Percentiles rank a stretch among this genome's conserved stretches.
These are phyloP conservation scores for Agriotes lineatus DNA, from an alignment of 2,888 invertebrate species.

Conservation along the genomic window DNA sequence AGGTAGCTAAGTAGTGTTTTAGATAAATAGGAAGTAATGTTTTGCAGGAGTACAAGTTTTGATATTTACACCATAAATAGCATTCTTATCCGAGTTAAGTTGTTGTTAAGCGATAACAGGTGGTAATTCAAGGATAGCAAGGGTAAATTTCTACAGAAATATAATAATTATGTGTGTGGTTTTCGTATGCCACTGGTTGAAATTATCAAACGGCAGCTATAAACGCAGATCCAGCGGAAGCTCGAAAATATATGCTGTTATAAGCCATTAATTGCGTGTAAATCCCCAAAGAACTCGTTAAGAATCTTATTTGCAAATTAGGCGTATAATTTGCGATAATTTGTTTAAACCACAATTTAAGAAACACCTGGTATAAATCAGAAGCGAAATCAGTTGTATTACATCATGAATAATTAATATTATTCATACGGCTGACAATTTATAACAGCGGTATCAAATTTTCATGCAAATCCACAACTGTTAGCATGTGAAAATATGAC, in stretches of 20 bases:
- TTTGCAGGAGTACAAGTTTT: no score
- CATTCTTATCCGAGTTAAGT: no score
- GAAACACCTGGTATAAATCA: conserved; percentile 16
- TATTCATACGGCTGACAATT: conserved; percentile 13
- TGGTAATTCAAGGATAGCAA: no score
- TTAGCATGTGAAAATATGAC: conserved; percentile 27
- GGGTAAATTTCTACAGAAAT: no score
- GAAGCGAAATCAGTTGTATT: conserved; percentile 16
- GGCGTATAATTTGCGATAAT: conserved; percentile 8
- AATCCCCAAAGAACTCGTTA: not conserved
- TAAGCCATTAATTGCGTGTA: not conserved
- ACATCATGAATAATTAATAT: conserved; percentile 23
- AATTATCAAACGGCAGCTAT: no score
- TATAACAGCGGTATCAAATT: conserved; percentile 24
- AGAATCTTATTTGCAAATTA: conserved; percentile 15
- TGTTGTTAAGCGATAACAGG: no score
- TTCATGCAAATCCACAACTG: conserved; percentile 23
- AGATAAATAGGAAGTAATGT: no score
- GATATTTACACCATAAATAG: no score
- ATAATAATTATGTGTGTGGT: no score
- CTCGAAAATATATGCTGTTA: not conserved
- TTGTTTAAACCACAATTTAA: conserved; percentile 5
- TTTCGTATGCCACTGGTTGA: no score
- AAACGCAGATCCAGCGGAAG: not conserved
- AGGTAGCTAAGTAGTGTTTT: no score